Conservation (phyloP, 2,888 invertebrate genomes). For the Lysandra bellargus region DNA sequence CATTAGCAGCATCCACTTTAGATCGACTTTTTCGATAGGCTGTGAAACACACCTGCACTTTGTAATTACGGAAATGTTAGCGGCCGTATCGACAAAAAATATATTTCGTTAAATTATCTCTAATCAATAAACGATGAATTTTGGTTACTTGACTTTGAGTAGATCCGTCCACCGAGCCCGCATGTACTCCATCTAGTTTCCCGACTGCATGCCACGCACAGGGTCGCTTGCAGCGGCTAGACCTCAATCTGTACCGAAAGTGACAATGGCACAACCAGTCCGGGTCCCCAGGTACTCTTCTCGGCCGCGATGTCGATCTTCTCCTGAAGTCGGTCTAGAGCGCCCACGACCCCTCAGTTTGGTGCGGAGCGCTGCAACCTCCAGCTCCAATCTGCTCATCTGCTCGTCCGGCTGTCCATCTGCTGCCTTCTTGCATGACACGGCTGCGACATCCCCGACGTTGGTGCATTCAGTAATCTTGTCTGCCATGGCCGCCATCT, state of each 20-base stretch:
- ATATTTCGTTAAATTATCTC: too few relatives aligned
- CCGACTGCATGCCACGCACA: slow-evolving; percentile 1
- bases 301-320: neutral
- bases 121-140: too few relatives aligned
- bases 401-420: neutral
- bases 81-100: too few relatives aligned
- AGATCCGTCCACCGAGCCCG: too few relatives aligned
- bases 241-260: neutral
- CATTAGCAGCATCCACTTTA: too few relatives aligned
- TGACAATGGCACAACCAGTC: neutral
- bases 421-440: neutral
- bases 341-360: neutral
- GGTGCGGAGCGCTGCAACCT: neutral
- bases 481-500: neutral
- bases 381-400: neutral
- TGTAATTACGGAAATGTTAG: too few relatives aligned
- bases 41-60: too few relatives aligned
- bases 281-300: slow-evolving; percentile 3
- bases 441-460: neutral
- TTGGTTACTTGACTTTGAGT: too few relatives aligned
- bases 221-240: neutral
- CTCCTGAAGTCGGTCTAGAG: neutral
- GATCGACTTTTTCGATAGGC: too few relatives aligned
- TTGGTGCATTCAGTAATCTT: neutral
- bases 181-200: neutral